Conservation (phyloP, 2,113 vertebrate genomes). For the Rhea americana region DNA sequence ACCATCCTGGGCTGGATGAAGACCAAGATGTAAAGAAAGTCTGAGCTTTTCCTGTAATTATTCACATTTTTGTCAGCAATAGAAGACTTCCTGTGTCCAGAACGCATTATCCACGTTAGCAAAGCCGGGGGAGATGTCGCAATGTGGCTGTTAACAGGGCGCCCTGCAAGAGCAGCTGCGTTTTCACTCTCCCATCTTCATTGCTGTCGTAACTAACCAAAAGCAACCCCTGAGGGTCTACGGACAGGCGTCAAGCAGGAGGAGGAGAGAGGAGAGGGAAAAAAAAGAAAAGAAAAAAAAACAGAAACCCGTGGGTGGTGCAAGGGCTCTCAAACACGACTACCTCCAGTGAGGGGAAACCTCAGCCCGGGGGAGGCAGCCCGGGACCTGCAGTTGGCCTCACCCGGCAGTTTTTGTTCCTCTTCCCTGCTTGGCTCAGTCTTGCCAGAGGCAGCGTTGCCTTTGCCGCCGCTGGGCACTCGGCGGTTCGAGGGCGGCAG, state of each 20-base stretch:
- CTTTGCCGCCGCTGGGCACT: rapidly evolving
- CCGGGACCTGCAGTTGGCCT: neutral
- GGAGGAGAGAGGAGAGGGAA: too few relatives aligned
- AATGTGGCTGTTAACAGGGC: neutral
- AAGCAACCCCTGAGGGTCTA: neutral
- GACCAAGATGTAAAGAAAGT: constrained; percentile 65
- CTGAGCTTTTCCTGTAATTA: constrained; percentile 56
- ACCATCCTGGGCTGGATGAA: neutral
- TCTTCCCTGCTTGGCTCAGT: neutral
- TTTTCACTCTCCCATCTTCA: neutral
- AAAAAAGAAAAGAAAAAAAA: neutral
- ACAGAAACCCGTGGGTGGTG: neutral
- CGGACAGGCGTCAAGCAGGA: neutral
- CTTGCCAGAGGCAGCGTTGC: neutral
- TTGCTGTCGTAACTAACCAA: rapidly evolving
- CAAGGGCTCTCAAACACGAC: neutral
- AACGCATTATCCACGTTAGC: neutral
- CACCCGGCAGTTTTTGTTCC: neutral
- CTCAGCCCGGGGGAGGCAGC: neutral
- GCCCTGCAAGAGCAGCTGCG: rapidly evolving
- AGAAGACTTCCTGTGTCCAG: neutral
- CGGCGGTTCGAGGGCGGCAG: neutral
- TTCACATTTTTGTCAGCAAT: neutral
- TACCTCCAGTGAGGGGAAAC: neutral
- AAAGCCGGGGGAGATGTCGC: neutral